A percentile compares a stretch with the other conserved stretches of the same genome.
Evolutionary conservation across 2,113 vertebrate genomes (phyloP).

Genomic region (Catharus fuscescens): DNA sequence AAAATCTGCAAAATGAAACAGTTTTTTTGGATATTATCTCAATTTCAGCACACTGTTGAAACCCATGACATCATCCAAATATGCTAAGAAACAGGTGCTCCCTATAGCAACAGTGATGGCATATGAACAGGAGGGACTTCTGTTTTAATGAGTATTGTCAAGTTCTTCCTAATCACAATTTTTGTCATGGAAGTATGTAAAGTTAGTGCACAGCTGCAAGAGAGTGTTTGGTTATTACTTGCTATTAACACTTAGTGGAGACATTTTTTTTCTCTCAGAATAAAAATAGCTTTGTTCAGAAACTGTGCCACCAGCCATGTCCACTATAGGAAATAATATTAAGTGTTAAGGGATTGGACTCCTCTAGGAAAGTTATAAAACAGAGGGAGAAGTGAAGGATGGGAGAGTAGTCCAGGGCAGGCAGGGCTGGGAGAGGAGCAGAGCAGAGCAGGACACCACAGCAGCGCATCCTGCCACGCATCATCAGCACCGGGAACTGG

Average conservation of each 20-base stretch:
- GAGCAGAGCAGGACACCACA: rapidly evolving
- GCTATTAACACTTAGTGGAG: background rate
- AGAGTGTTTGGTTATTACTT: background rate
- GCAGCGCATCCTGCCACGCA: background rate
- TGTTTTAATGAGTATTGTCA: background rate
- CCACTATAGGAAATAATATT: background rate
- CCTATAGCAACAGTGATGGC: background rate
- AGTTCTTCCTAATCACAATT: background rate
- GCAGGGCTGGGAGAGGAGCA: background rate
- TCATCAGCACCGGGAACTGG: rapidly evolving
- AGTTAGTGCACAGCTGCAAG: background rate
- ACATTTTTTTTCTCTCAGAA: background rate
- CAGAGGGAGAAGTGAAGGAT: background rate
- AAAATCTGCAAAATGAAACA: background rate
- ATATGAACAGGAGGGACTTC: background rate
- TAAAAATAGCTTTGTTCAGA: background rate
- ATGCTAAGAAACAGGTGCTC: background rate
- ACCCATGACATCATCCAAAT: background rate
- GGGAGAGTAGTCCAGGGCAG: background rate
- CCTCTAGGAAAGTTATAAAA: background rate
- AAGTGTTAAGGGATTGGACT: background rate
- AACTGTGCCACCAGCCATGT: background rate
- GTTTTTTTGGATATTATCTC: background rate
- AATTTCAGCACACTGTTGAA: background rate
- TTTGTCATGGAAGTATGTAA: background rate